Base-by-base conservation (phyloP, 2,888 invertebrate genomes). In the Miltochrista miniata region DNA sequence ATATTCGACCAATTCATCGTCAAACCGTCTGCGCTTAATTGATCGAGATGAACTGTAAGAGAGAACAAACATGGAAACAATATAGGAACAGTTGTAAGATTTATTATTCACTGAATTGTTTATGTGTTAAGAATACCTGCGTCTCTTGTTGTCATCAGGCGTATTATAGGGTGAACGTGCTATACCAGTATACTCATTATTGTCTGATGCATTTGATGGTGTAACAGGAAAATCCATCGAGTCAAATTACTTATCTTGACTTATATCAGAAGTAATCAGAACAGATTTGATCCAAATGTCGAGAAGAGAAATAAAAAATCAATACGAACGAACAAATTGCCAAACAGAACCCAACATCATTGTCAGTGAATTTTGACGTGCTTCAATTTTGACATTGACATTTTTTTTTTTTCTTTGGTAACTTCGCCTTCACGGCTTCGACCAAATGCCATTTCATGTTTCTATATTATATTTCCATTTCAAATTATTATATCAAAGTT, bases 1-100 rank as follows among this genome's bases (percentile, higher is more conserved):
- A 64, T 97, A 97, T 72, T 99, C 98, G 0, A 99, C 98, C 51
- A 99, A 91, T 87, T 99, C 99, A 93, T 99, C 99, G 79, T 99
- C 99, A 87, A 99, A 99, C 69, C 98, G 96, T 71, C 97, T 96
- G 0, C 99, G 93, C 83, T 98, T 99, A 70, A 99, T 98, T 1
- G 98, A 98, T 52, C 99, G 93, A 29, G 97, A 97, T 10, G 98
- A 98, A 81, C 98, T 97, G 76, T 76, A 85, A 86, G 14, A 45
- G 29, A 47, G 7, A 30, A 31, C 31, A 11, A 9, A 31, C 3
- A 2, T 31, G 31, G 11, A 31, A 31, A 8, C 11, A 39, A 15
- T 1, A 24, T 18, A 18, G 5, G n/a, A 38, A 38, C 8, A 7
- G 8, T 7, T 24, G n/a, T 5, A 24, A n/a, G n/a, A n/a, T n/a